A percentile compares a stretch with the other conserved stretches of the same genome.
Evolutionary conservation across 2,888 invertebrate species (phyloP).

Genomic region (Cheilosia pagana): DNA sequence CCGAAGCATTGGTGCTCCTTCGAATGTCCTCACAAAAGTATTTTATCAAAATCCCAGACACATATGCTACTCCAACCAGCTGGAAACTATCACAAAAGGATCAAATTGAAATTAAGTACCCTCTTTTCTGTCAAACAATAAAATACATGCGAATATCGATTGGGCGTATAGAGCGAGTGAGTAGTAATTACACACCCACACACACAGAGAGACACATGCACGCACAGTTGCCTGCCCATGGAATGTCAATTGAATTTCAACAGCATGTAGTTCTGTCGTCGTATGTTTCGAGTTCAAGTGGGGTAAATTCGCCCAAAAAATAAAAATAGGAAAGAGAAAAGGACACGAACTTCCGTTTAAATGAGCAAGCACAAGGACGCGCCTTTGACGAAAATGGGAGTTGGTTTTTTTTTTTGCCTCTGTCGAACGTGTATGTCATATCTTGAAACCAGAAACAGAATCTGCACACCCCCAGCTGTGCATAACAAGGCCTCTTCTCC

Average conservation of each 20-base stretch:
- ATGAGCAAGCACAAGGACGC: constrained; percentile 40
- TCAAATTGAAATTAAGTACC: constrained; percentile 73
- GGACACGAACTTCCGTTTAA: constrained; percentile 49
- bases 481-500: no score
- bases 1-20: constrained; percentile 9
- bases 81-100: constrained; percentile 73
- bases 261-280: constrained; percentile 47
- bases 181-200: constrained; percentile 59
- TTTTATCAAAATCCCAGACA: constrained; percentile 37
- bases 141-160: constrained; percentile 51
- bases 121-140: constrained; percentile 48
- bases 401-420: constrained; percentile 2
- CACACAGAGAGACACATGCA: constrained; percentile 16
- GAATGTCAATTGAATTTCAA: constrained; percentile 70
- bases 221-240: constrained; percentile 39
- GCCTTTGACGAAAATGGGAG: constrained; percentile 46
- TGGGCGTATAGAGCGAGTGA: constrained; percentile 4
- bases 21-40: constrained; percentile 39
- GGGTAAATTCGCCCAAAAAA: constrained; percentile 14
- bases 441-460: constrained; percentile 20
- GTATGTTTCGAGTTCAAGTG: constrained; percentile 4
- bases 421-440: constrained; percentile 1
- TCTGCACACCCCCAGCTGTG: not conserved
- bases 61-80: constrained; percentile 45
- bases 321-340: not conserved